phyloP scores from a whole-genome alignment of 2,113 vertebrate genomes.

The Morone saxatilis region DNA sequence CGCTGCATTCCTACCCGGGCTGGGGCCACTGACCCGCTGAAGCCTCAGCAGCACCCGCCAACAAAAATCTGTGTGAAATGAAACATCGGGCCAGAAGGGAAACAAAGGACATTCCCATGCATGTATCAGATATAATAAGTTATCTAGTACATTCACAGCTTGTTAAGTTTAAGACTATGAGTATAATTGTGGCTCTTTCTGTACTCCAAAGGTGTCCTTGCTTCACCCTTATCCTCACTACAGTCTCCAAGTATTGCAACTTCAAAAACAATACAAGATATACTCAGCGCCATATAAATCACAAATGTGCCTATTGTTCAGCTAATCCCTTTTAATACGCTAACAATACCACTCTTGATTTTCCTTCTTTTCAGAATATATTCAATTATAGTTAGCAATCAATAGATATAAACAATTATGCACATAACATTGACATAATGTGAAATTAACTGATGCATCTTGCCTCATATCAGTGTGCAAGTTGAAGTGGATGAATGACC shows the following conservation, averaged over 20 bases:
- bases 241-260: background rate
- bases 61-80: conserved; percentile 10
- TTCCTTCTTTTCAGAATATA: background rate
- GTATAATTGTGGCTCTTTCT: background rate
- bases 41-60: conserved; percentile 39
- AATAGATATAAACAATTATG: background rate
- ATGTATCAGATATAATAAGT: background rate
- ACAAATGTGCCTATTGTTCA: conserved; percentile 6
- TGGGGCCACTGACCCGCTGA: conserved; percentile 38
- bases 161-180: background rate
- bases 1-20: conserved; percentile 58
- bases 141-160: background rate
- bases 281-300: background rate
- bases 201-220: background rate
- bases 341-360: background rate
- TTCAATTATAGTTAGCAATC: background rate
- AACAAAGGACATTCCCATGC: background rate
- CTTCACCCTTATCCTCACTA: background rate
- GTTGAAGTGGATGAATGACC: background rate
- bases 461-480: background rate
- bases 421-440: background rate
- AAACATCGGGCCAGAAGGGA: conserved; percentile 18
- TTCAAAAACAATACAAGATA: background rate
- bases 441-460: background rate
- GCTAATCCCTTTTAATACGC: background rate